A percentile compares a stretch with the other conserved stretches of the same genome.
phyloP scores from a whole-genome alignment of 1,140 invertebrate genomes.

The Archivesica marissinica region DNA sequence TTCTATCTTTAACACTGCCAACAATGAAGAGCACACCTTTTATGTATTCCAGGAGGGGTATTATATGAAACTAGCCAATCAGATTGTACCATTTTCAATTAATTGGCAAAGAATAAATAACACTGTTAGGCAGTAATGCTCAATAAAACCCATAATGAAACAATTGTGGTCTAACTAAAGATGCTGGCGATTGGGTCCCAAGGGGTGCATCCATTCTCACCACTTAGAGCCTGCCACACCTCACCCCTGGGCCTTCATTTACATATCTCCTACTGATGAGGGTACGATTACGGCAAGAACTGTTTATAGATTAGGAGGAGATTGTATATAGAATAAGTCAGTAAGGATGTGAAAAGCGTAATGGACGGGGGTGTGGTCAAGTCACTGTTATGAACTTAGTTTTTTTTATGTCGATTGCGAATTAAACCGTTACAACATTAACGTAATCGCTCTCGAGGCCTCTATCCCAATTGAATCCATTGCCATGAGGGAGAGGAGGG shows the following conservation, averaged over 20 bases:
- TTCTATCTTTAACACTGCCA: neutral
- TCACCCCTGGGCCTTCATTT: conserved; percentile 1
- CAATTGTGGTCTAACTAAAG: conserved; percentile 23
- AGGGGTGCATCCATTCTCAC: conserved; percentile 10
- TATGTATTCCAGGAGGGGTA: conserved; percentile 10
- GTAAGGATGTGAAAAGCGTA: too few relatives aligned
- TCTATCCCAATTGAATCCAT: too few relatives aligned
- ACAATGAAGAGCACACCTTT: neutral
- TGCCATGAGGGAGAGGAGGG: too few relatives aligned
- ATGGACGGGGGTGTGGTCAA: too few relatives aligned
- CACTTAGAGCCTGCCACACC: neutral
- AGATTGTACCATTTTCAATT: neutral
- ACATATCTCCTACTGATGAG: too few relatives aligned
- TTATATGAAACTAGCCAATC: conserved; percentile 1
- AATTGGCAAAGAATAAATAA: conserved; percentile 38
- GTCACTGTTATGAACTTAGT: too few relatives aligned
- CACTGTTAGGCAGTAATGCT: conserved; percentile 1
- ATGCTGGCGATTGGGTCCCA: conserved; percentile 5
- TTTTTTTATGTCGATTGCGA: too few relatives aligned
- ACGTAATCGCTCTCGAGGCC: too few relatives aligned
- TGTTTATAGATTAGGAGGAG: too few relatives aligned
- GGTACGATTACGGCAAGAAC: too few relatives aligned
- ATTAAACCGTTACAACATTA: too few relatives aligned
- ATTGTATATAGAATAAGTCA: too few relatives aligned
- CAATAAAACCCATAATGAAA: conserved; percentile 19